Evolutionary conservation across 1,140 invertebrate species (phyloP).

Genomic region (Drosophila arawakana): DNA sequence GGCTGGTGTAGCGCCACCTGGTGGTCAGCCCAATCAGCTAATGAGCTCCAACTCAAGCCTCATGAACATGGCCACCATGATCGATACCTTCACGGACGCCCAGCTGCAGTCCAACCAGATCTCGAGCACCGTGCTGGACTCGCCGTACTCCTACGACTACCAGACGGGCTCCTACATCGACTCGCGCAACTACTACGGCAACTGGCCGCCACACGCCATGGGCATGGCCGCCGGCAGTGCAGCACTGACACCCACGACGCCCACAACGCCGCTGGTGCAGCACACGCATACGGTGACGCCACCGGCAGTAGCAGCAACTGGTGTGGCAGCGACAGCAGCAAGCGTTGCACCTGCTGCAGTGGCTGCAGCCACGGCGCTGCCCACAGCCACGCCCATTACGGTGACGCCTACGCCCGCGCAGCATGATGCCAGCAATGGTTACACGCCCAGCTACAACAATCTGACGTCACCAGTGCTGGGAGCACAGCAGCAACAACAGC

Average conservation of each 20-base stretch:
- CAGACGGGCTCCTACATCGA: slow-evolving; percentile 85
- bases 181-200: slow-evolving; percentile 83
- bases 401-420: slow-evolving; percentile 52
- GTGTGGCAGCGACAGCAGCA: slow-evolving; percentile 26
- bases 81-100: slow-evolving; percentile 90
- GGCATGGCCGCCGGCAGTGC: slow-evolving; percentile 58
- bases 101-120: slow-evolving; percentile 93
- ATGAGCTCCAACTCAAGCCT: slow-evolving; percentile 86
- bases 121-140: slow-evolving; percentile 91
- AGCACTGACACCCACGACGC: slow-evolving; percentile 62
- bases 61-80: slow-evolving; percentile 90
- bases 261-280: slow-evolving; percentile 50
- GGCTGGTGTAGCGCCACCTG: slow-evolving; percentile 24
- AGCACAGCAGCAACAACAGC: slow-evolving; percentile 24
- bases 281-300: slow-evolving; percentile 45
- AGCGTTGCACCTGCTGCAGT: slow-evolving; percentile 21
- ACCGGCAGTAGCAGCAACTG: slow-evolving; percentile 32
- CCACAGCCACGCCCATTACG: slow-evolving; percentile 26
- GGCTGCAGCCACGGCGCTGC: slow-evolving; percentile 23
- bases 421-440: slow-evolving; percentile 66
- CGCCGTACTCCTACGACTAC: slow-evolving; percentile 89
- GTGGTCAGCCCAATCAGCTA: slow-evolving; percentile 69
- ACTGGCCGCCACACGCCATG: slow-evolving; percentile 79
- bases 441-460: slow-evolving; percentile 64
- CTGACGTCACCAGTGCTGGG: slow-evolving; percentile 56